A percentile compares a stretch with the other conserved stretches of the same genome.
Evolutionary conservation across 1,140 invertebrate species (phyloP).

Genomic region (Conus ventricosus): DNA sequence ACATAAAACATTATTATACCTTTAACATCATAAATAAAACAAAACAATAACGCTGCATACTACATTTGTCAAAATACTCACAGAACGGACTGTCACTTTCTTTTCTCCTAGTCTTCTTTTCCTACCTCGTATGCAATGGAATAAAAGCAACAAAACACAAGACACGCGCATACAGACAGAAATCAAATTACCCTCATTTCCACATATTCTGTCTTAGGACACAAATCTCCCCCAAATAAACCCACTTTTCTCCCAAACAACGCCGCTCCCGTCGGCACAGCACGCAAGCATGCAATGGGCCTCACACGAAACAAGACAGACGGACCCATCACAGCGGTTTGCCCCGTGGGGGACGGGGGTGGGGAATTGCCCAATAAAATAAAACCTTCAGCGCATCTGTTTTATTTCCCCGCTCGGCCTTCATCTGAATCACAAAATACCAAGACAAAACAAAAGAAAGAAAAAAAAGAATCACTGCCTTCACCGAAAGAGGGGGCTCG

Average conservation of each 20-base stretch:
- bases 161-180: neutral
- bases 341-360: too few relatives aligned
- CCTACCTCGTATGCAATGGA: too few relatives aligned
- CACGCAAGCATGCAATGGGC: neutral
- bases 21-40: too few relatives aligned
- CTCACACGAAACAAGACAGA: neutral
- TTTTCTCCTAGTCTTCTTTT: too few relatives aligned
- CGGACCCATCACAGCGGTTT: neutral
- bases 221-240: neutral
- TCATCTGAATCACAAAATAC: conserved; percentile 8
- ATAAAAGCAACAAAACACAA: neutral
- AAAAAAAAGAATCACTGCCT: neutral
- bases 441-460: neutral
- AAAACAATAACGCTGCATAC: too few relatives aligned
- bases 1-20: too few relatives aligned
- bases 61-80: too few relatives aligned
- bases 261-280: neutral
- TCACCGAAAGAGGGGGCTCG: too few relatives aligned
- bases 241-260: neutral
- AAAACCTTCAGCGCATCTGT: neutral
- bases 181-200: neutral
- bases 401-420: neutral
- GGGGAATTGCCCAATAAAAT: neutral
- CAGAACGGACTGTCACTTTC: too few relatives aligned
- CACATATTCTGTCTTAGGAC: neutral